Evolutionary conservation across 1,140 invertebrate genomes (phyloP).

Genomic region (Charaxes varanes): DNA sequence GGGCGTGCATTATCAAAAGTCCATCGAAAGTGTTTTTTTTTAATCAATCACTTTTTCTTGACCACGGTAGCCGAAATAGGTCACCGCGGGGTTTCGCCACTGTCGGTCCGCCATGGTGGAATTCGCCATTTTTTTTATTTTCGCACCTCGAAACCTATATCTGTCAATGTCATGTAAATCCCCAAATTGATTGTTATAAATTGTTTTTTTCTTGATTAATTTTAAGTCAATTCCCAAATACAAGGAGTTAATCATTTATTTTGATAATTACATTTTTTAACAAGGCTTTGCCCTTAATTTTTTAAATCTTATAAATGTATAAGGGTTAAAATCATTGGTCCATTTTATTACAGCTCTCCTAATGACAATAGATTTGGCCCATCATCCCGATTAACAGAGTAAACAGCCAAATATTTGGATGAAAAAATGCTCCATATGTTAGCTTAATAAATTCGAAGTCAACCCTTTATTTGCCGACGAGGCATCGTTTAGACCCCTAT

Average conservation of each 20-base stretch:
- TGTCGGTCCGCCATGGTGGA: slow-evolving; percentile 16
- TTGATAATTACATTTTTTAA: too few relatives aligned
- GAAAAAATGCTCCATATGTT: slow-evolving; percentile 50
- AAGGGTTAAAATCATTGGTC: neutral
- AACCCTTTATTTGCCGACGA: slow-evolving; percentile 62
- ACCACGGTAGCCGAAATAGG: slow-evolving; percentile 9
- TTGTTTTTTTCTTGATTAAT: too few relatives aligned
- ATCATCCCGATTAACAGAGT: slow-evolving; percentile 12
- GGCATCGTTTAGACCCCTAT: slow-evolving; percentile 51
- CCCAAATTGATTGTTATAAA: slow-evolving; percentile 15
- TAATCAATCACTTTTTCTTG: slow-evolving; percentile 47
- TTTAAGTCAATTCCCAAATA: too few relatives aligned
- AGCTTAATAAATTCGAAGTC: slow-evolving; percentile 40
- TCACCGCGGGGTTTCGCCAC: slow-evolving; percentile 48
- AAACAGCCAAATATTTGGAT: slow-evolving; percentile 31
- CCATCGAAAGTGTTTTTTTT: slow-evolving; percentile 44
- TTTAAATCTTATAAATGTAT: too few relatives aligned
- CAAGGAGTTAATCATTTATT: too few relatives aligned
- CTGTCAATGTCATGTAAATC: slow-evolving; percentile 23
- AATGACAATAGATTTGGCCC: slow-evolving; percentile 10
- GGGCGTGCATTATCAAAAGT: slow-evolving; percentile 41
- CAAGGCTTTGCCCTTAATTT: neutral
- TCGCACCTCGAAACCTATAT: slow-evolving; percentile 27
- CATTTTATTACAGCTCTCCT: neutral
- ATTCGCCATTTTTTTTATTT: slow-evolving; percentile 30